Base-by-base conservation (phyloP, 2,797 vertebrate species). In the Acanthornis magna region DNA sequence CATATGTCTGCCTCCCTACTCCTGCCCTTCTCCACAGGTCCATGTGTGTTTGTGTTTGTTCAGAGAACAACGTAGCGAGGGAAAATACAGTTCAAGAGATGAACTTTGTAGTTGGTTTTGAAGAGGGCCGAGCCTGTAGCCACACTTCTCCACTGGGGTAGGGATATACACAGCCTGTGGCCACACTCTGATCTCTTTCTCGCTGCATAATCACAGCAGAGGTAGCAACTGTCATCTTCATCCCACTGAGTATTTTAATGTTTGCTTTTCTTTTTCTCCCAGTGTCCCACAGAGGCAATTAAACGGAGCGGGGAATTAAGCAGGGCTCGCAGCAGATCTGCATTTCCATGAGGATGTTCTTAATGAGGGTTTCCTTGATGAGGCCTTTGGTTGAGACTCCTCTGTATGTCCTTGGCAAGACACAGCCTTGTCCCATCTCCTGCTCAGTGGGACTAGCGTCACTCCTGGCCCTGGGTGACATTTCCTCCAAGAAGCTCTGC, bases 231-330 rank as follows among this genome's bases (percentile, higher is more conserved):
- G 72, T n/a, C 93, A 71, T 87, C 68, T 61, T 87, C 71, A 80
- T 61, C 91, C 87, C 72, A 91, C 81, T 71, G 89, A 20, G 72
- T 29, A 50, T 82, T 91, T 80, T 91, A 93, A 94, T 83, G 50
- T 85, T 94, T 93, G 65, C 57, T 89, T 91, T 93, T 62, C 92
- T 88, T 90, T 88, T 48, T 36, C 66, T 92, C 61, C 42, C 61
- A 43, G 36, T 27, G 48, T 89, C 85, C 63, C 75, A 74, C 89
- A 85, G 96, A 92, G 89, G 68, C 89, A 95, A 94, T 91, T 96
- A 91, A 91, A 92, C 2, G 0, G 55, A 84, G 77, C 0, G 0
- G n/a, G 45, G 74, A 91, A 66, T 87, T 87, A 75, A 82, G 67
- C 68, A 67, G 88, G 50, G 57, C 43, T 93, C 5, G 0, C 80